These are phyloP conservation scores for Batillaria attramentaria DNA, from an alignment of 1,140 invertebrate genomes.

Conservation along the genomic window DNA sequence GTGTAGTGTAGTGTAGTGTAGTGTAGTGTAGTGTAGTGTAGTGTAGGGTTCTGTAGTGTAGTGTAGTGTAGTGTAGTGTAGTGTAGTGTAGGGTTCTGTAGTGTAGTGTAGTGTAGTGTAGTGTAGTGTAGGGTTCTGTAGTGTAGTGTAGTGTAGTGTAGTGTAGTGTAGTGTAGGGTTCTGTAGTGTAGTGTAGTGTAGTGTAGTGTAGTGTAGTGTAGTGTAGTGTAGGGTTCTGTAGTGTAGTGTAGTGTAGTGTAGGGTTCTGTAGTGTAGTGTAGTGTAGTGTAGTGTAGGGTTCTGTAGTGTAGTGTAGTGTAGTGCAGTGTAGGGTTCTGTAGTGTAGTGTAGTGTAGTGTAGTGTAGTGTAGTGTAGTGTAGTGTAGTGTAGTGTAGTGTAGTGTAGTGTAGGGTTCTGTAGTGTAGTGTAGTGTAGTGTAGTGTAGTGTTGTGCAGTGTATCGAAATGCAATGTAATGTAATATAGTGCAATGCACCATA, in stretches of 20 bases:
- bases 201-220: neutral
- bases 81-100: neutral
- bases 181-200: neutral
- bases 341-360: no score
- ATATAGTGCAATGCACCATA: no score
- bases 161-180: neutral
- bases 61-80: conserved; percentile 16
- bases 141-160: conserved; percentile 8
- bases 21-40: conserved; percentile 29
- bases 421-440: no score
- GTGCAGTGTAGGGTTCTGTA: no score
- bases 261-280: no score
- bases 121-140: conserved; percentile 1
- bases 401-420: no score
- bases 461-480: no score
- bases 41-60: conserved; percentile 25
- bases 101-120: neutral
- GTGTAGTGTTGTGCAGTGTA: no score
- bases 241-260: conserved; percentile 32
- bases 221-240: neutral
- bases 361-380: no score
- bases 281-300: no score
- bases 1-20: conserved; percentile 32
- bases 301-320: no score
- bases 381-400: no score